phyloP scores from a whole-genome alignment of 2,888 invertebrate genomes.

The Nomada ruficornis region DNA sequence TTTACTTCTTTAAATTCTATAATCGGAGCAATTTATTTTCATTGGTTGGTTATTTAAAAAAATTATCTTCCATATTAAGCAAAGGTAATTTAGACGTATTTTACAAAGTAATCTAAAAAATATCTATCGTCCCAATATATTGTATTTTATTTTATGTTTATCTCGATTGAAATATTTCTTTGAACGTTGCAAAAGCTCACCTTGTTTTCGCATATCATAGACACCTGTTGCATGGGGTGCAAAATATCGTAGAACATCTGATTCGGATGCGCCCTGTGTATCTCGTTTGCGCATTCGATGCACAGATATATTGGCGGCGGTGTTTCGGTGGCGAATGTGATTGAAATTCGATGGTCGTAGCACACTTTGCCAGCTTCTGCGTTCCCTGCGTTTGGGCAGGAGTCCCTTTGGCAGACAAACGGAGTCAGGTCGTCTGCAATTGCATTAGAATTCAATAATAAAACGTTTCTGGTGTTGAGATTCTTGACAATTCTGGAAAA shows the following conservation, averaged over 20 bases:
- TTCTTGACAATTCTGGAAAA: background rate
- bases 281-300: conserved; percentile 97
- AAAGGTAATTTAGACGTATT: too few species aligned
- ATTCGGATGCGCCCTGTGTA: conserved; percentile 94
- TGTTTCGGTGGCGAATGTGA: conserved; percentile 92
- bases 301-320: conserved; percentile 98
- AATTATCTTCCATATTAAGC: too few species aligned
- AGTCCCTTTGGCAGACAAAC: conserved; percentile 95
- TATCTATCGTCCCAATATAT: background rate
- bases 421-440: conserved; percentile 89
- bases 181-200: conserved; percentile 82
- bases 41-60: too few species aligned
- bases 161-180: too few species aligned
- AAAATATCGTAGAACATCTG: conserved; percentile 94
- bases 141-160: background rate
- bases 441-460: background rate
- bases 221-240: conserved; percentile 97
- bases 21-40: too few species aligned
- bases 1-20: too few species aligned
- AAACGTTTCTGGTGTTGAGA: background rate
- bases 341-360: conserved; percentile 96
- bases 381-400: conserved; percentile 94
- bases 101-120: too few species aligned
- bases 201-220: conserved; percentile 98
- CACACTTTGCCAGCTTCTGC: conserved; percentile 97